phyloP scores from a whole-genome alignment of 2,797 vertebrate genomes.

The Balearica regulorum region DNA sequence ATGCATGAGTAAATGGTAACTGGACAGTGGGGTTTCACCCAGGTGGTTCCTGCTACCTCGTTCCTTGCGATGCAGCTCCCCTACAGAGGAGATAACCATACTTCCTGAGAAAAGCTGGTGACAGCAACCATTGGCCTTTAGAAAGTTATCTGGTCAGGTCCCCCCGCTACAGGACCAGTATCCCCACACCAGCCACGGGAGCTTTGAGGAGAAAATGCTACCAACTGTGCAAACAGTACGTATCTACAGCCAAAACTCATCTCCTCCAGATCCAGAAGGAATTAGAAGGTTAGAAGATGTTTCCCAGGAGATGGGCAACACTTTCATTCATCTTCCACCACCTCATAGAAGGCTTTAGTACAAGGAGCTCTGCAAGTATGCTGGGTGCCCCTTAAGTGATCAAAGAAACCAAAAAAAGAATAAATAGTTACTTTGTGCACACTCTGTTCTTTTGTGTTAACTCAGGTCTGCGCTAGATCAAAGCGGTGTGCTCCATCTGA shows the following conservation, averaged over 20 bases:
- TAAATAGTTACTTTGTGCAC: fast-evolving
- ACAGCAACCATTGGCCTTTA: fast-evolving
- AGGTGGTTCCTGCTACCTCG: fast-evolving
- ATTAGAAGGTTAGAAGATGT: not conserved
- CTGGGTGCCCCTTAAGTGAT: fast-evolving
- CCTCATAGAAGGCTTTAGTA: not conserved
- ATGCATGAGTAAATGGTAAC: not conserved
- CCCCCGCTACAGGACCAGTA: too few species aligned
- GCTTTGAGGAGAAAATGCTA: not conserved
- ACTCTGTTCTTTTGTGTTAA: fast-evolving
- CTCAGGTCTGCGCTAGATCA: not conserved
- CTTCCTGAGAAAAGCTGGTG: not conserved
- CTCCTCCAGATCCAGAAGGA: not conserved
- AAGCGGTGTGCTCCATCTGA: not conserved
- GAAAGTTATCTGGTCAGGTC: not conserved
- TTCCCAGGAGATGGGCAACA: not conserved
- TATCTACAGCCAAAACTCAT: not conserved
- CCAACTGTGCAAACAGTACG: not conserved
- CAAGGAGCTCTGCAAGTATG: not conserved
- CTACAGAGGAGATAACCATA: fast-evolving
- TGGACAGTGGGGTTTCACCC: fast-evolving
- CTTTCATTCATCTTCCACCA: not conserved
- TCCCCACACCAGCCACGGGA: not conserved
- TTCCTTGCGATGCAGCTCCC: not conserved
- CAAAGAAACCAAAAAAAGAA: not conserved